These are phyloP conservation scores for Frankliniella intonsa DNA, from an alignment of 2,888 invertebrate genomes.

Conservation along the genomic window DNA sequence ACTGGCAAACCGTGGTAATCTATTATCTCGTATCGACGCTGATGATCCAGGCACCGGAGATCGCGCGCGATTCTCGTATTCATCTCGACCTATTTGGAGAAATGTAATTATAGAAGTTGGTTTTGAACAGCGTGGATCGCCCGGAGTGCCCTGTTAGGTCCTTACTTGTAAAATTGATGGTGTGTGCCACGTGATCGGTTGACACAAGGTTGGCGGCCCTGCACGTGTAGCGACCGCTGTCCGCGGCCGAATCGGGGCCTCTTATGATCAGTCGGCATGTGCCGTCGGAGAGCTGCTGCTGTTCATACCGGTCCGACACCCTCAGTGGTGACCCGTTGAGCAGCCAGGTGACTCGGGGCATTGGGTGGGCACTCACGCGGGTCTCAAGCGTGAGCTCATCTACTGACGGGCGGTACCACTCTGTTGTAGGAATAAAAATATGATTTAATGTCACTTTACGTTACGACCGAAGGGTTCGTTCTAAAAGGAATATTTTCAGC, in stretches of 20 bases:
- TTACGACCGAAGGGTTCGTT: conserved; percentile 23
- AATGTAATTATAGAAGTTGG: neutral
- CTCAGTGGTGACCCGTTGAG: conserved; percentile 61
- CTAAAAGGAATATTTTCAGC: too few relatives aligned
- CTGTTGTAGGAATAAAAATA: conserved; percentile 47
- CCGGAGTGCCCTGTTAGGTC: neutral
- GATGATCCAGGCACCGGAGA: conserved; percentile 29
- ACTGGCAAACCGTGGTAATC: conserved; percentile 61
- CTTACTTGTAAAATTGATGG: conserved; percentile 47
- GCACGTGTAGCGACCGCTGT: conserved; percentile 71
- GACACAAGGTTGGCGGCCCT: conserved; percentile 67
- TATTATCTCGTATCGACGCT: neutral
- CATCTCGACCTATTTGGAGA: conserved; percentile 41
- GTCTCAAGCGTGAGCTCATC: conserved; percentile 75
- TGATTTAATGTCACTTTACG: conserved; percentile 20
- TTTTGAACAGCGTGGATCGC: too few relatives aligned
- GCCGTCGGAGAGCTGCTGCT: conserved; percentile 66
- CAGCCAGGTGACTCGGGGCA: conserved; percentile 69
- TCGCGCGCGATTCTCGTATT: conserved; percentile 46
- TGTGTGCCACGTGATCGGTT: conserved; percentile 69
- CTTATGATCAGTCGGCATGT: conserved; percentile 65
- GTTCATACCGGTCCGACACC: conserved; percentile 57
- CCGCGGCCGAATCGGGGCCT: conserved; percentile 57
- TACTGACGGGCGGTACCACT: conserved; percentile 65
- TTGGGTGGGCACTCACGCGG: conserved; percentile 68